phyloP scores from a whole-genome alignment of 2,888 invertebrate genomes.

The Epirrita christyi region DNA sequence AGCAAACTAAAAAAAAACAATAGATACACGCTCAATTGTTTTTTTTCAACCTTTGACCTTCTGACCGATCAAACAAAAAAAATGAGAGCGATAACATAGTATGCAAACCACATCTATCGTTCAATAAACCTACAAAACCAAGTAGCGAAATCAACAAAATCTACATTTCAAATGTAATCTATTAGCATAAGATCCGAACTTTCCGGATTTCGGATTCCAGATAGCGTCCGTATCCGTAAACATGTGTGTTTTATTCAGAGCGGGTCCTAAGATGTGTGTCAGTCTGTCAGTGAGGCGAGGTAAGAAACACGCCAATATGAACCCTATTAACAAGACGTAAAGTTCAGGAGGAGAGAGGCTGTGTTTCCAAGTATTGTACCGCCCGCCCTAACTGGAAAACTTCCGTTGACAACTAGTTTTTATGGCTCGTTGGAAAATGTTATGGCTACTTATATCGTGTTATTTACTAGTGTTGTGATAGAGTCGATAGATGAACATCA shows the following conservation, averaged over 20 bases:
- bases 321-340: slow-evolving; percentile 14
- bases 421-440: slow-evolving; percentile 27
- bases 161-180: slow-evolving; percentile 29
- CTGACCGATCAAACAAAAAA: background rate
- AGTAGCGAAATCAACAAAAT: slow-evolving; percentile 24
- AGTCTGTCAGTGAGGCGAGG: slow-evolving; percentile 41
- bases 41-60: background rate
- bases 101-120: background rate
- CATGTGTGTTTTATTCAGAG: slow-evolving; percentile 54
- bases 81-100: background rate
- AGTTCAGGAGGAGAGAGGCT: slow-evolving; percentile 17
- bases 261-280: slow-evolving; percentile 47
- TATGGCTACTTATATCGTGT: slow-evolving; percentile 12
- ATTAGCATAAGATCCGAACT: slow-evolving; percentile 30
- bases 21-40: no score
- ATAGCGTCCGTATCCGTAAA: slow-evolving; percentile 33
- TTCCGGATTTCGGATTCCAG: slow-evolving; percentile 34
- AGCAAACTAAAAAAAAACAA: no score
- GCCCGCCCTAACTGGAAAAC: slow-evolving; percentile 38
- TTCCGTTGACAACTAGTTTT: slow-evolving; percentile 36
- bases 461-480: slow-evolving; percentile 8
- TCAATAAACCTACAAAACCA: slow-evolving; percentile 26
- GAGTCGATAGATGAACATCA: slow-evolving; percentile 5
- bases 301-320: slow-evolving; percentile 14
- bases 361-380: slow-evolving; percentile 31